Conservation (phyloP, 1,140 invertebrate genomes). For the Rhyzopertha dominica region DNA sequence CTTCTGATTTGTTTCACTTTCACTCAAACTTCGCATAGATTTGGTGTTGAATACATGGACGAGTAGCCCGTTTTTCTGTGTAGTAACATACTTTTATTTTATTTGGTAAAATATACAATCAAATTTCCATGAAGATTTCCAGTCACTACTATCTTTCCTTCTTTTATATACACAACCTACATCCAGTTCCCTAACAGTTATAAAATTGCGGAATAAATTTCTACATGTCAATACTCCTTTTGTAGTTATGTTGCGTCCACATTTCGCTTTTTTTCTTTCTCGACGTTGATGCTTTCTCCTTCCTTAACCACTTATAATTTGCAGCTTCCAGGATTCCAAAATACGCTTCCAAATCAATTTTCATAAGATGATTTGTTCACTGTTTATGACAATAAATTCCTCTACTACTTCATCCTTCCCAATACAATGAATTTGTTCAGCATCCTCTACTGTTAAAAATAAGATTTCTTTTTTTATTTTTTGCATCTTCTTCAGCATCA, state of each 20-base stretch:
- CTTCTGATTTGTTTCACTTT: slow-evolving; percentile 17
- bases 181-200: not conserved
- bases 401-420: not conserved
- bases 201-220: slow-evolving; percentile 7
- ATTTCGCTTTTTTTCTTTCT: not conserved
- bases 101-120: slow-evolving; percentile 9
- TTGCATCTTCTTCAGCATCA: not conserved
- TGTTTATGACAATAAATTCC: slow-evolving; percentile 6
- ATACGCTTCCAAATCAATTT: not conserved
- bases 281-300: slow-evolving; percentile 4
- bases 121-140: slow-evolving; percentile 14
- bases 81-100: slow-evolving; percentile 6
- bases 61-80: slow-evolving; percentile 19
- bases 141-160: slow-evolving; percentile 8
- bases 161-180: slow-evolving; percentile 6
- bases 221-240: slow-evolving; percentile 1
- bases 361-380: slow-evolving; percentile 3
- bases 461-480: slow-evolving; percentile 3
- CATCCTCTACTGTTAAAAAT: not conserved
- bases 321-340: slow-evolving; percentile 1
- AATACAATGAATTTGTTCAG: not conserved
- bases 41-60: slow-evolving; percentile 2
- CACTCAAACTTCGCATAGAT: slow-evolving; percentile 22
- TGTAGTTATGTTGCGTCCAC: not conserved
- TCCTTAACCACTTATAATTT: slow-evolving; percentile 3